Evolutionary conservation across 1,140 invertebrate genomes (phyloP), one percentile per base, ranked within the genome.

Genomic region (Periplaneta americana): DNA sequence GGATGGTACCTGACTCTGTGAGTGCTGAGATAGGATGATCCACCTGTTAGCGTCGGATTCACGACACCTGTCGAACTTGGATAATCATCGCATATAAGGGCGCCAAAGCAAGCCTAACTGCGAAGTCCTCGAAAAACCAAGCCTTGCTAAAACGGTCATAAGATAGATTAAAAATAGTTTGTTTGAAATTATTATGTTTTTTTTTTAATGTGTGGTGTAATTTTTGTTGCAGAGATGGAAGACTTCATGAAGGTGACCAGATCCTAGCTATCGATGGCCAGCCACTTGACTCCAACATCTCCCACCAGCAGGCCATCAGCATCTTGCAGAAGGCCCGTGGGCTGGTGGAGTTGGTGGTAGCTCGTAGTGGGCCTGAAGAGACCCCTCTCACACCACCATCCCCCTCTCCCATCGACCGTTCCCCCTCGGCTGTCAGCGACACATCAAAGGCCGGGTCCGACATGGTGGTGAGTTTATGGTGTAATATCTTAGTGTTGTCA

Each of bases 201-300:
- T n/a, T n/a, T n/a, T n/a, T n/a, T n/a, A n/a, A n/a, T n/a, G n/a
- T n/a, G n/a, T 34, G 10, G 15, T 66, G 83, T 80, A 22, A 82
- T 84, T 83, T 84, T 84, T 86, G 85, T 91, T 91, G 74, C 89
- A 95, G 94, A 89, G 93, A 95, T 91, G 94, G 94, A 85, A 89
- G 93, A 84, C 89, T 95, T 81, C 90, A 92, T 87, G 93, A 96
- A 87, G 95, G 94, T 84, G 97, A 98, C 90, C 95, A 97, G 87
- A 96, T 98, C 87, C 88, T 98, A 86, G 95, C 96, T 83, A 94
- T 98, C 85, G 96, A 98, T 91, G 94, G 94, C 85, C 95, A 96
- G 86, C 94, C 94, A 80, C 89, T 97, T 85, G 93, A 95, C 86
- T 93, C 93, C 75, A 94, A 94, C 87, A 94, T 98, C 87, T 96